These are phyloP conservation scores for Malurus splendens DNA, from an alignment of 2,797 vertebrate genomes.

Conservation along the genomic window DNA sequence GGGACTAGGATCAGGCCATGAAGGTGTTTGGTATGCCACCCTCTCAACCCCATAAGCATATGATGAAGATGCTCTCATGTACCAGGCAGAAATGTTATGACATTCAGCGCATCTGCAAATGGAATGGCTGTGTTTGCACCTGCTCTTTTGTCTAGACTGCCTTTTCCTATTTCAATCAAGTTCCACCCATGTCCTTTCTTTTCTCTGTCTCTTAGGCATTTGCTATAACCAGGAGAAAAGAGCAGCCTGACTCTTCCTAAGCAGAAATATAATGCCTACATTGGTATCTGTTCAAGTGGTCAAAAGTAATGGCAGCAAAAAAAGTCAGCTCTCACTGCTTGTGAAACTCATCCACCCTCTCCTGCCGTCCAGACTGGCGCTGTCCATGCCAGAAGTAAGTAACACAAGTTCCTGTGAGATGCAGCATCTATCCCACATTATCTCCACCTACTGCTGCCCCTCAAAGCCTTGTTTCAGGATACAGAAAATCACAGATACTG, in stretches of 20 bases:
- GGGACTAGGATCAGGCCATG: neutral
- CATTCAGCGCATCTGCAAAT: slow-evolving; percentile 6
- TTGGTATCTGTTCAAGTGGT: neutral
- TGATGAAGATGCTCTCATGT: neutral
- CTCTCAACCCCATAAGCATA: neutral
- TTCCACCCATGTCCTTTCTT: neutral
- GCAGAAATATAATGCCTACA: neutral
- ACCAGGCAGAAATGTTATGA: slow-evolving; percentile 34
- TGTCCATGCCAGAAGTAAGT: neutral
- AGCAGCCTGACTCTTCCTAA: neutral
- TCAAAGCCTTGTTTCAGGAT: neutral
- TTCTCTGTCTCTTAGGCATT: neutral
- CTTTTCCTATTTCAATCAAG: slow-evolving; percentile 56
- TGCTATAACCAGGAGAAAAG: neutral
- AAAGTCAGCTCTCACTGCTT: neutral
- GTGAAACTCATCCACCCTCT: neutral
- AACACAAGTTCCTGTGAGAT: neutral
- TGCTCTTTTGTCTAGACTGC: slow-evolving; percentile 43
- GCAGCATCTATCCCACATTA: neutral
- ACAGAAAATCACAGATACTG: neutral
- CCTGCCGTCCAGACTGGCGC: neutral
- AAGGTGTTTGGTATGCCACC: neutral
- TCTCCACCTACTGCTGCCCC: neutral
- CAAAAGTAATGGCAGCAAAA: neutral
- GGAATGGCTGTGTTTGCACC: slow-evolving; percentile 37